Evolutionary conservation across 2,888 invertebrate genomes (phyloP).

Genomic region (Crematogaster levior): DNA sequence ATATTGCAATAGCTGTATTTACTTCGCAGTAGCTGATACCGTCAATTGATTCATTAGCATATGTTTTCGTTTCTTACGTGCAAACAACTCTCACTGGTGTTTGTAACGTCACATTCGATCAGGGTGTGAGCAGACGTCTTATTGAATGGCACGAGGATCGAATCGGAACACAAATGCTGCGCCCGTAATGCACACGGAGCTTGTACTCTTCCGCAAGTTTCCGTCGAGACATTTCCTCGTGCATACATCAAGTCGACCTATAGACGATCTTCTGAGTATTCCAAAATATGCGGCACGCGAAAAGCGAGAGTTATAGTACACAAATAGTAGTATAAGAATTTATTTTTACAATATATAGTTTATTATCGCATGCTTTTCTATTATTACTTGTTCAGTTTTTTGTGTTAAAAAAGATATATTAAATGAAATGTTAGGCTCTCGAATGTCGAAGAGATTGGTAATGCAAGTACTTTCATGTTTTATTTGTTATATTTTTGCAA

Average conservation of each 20-base stretch:
- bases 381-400: neutral
- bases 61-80: constrained; percentile 50
- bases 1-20: constrained; percentile 10
- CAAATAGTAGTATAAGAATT: too few species aligned
- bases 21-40: neutral
- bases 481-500: neutral
- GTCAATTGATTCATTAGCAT: constrained; percentile 58
- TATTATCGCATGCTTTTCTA: neutral
- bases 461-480: too few species aligned
- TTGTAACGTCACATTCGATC: constrained; percentile 30
- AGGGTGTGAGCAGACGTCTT: neutral
- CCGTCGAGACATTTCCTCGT: constrained; percentile 26
- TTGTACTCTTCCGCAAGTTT: constrained; percentile 29
- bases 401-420: neutral
- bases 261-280: constrained; percentile 9
- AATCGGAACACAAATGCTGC: constrained; percentile 29
- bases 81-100: constrained; percentile 39
- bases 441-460: neutral
- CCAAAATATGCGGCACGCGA: constrained; percentile 13
- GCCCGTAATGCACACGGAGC: constrained; percentile 16
- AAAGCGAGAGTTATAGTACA: neutral
- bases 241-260: constrained; percentile 22
- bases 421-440: neutral
- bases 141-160: constrained; percentile 29
- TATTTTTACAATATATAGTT: neutral